phyloP scores from a whole-genome alignment of 2,113 vertebrate species.

The Sula dactylatra region DNA sequence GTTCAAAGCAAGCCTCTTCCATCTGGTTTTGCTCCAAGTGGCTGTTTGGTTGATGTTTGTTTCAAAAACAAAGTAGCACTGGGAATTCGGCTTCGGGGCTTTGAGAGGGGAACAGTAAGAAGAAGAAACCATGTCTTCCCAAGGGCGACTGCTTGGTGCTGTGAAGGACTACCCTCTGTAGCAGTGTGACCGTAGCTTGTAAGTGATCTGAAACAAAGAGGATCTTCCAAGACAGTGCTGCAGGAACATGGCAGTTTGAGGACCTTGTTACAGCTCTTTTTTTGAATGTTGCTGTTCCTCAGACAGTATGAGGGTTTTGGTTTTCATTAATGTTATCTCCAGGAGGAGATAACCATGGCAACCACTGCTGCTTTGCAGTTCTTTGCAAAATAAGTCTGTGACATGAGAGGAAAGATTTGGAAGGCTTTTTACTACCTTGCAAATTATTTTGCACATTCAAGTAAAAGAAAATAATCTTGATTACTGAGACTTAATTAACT shows the following conservation, averaged over 20 bases:
- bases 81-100: neutral
- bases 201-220: neutral
- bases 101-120: neutral
- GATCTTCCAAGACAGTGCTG: neutral
- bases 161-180: neutral
- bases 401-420: neutral
- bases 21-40: neutral
- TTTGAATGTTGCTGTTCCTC: neutral
- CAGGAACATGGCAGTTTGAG: neutral
- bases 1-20: neutral
- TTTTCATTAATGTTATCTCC: conserved; percentile 9
- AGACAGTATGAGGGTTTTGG: neutral
- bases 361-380: conserved; percentile 18
- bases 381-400: neutral
- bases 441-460: neutral
- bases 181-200: neutral
- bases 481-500: neutral
- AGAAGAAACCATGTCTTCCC: neutral
- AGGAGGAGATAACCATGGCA: conserved; percentile 48
- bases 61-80: neutral
- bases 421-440: neutral
- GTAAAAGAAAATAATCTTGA: neutral
- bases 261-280: neutral
- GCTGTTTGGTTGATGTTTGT: neutral
- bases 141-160: neutral